phyloP scores from a whole-genome alignment of 2,797 vertebrate species.

The Myotis daubentonii region DNA sequence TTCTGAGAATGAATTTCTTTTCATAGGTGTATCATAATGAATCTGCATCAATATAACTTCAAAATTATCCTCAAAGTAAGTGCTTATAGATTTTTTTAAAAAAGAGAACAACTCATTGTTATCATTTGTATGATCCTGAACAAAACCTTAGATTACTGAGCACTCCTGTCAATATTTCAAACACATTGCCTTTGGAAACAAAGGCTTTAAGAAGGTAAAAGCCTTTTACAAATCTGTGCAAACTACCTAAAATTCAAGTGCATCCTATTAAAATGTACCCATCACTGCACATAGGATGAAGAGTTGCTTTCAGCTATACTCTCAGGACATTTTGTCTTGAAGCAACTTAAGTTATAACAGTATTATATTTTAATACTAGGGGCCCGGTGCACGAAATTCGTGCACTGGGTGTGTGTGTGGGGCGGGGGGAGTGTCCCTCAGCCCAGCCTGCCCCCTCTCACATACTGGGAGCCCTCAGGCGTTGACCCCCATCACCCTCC shows the following conservation, averaged over 20 bases:
- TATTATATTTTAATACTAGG: not conserved
- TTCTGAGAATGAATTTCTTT: slow-evolving; percentile 10
- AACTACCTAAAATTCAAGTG: not conserved
- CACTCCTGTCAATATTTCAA: not conserved
- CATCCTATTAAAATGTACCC: not conserved
- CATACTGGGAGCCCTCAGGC: no score
- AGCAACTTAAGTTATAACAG: not conserved
- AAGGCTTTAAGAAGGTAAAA: not conserved
- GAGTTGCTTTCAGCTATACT: not conserved
- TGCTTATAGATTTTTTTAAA: not conserved
- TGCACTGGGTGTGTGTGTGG: no score
- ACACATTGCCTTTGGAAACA: not conserved
- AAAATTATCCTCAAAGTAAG: not conserved
- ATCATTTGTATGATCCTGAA: not conserved
- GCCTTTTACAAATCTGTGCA: not conserved
- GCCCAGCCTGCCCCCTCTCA: no score
- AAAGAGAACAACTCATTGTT: not conserved
- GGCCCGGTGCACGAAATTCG: no score
- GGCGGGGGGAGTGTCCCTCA: no score
- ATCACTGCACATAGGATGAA: not conserved
- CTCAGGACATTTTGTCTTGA: not conserved
- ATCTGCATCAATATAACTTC: not conserved
- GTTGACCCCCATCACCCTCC: no score
- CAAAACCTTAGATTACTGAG: not conserved
- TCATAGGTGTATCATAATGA: not conserved